phyloP scores from a whole-genome alignment of 2,113 vertebrate genomes.

The Phycodurus eques region DNA sequence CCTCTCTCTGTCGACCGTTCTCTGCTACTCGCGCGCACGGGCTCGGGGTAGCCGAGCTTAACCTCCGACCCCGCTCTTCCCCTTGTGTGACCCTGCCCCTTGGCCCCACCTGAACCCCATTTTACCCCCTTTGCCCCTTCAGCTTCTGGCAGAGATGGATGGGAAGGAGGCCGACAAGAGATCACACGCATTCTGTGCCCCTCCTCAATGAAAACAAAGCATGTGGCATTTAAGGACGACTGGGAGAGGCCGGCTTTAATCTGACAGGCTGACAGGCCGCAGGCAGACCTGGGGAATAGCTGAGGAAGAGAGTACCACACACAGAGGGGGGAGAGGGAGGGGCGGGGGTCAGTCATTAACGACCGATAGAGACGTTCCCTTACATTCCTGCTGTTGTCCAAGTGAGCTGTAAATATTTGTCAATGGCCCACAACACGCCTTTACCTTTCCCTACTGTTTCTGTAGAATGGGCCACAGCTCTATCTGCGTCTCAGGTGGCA shows the following conservation, averaged over 20 bases:
- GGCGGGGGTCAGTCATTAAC: slow-evolving; percentile 13
- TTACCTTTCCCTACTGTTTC: slow-evolving; percentile 47
- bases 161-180: slow-evolving; percentile 62
- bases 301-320: slow-evolving; percentile 56
- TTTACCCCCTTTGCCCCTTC: slow-evolving; percentile 52
- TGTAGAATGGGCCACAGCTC: slow-evolving; percentile 27
- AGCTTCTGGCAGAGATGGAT: slow-evolving; percentile 65
- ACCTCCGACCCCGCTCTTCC: slow-evolving; percentile 65
- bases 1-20: slow-evolving; percentile 21
- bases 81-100: slow-evolving; percentile 64
- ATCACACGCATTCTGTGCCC: slow-evolving; percentile 72
- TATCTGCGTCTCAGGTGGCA: slow-evolving; percentile 35
- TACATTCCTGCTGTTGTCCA: slow-evolving; percentile 58
- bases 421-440: slow-evolving; percentile 39
- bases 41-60: slow-evolving; percentile 61
- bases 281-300: slow-evolving; percentile 53
- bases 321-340: slow-evolving; percentile 51
- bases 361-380: slow-evolving; percentile 50
- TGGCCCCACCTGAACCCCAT: slow-evolving; percentile 59
- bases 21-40: slow-evolving; percentile 26
- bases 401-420: slow-evolving; percentile 65
- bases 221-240: slow-evolving; percentile 60
- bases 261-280: slow-evolving; percentile 64
- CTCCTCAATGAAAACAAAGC: slow-evolving; percentile 69
- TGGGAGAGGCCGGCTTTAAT: slow-evolving; percentile 55